Conservation (phyloP, 1,140 invertebrate species). For the Zeugodacus cucurbitae region DNA sequence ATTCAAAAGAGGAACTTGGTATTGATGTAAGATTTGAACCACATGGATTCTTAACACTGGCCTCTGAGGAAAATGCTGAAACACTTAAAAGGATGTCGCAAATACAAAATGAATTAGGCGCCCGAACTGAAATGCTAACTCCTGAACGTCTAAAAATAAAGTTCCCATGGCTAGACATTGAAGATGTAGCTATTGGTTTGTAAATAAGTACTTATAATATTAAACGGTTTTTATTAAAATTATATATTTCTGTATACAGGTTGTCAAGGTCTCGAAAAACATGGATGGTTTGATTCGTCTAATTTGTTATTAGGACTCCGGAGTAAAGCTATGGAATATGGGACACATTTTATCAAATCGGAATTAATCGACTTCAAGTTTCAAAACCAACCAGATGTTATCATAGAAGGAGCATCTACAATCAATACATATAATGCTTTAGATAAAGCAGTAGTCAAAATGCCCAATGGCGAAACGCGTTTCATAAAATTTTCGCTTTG, state of each 20-base stretch:
- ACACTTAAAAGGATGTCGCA: slow-evolving; percentile 79
- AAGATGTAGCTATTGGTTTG: slow-evolving; percentile 81
- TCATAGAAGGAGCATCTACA: not conserved
- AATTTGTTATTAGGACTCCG: slow-evolving; percentile 81
- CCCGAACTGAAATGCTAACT: slow-evolving; percentile 82
- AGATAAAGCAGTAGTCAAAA: slow-evolving; percentile 71
- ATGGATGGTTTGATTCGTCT: slow-evolving; percentile 92
- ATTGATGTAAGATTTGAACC: slow-evolving; percentile 88
- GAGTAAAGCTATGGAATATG: slow-evolving; percentile 80
- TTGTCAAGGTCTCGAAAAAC: slow-evolving; percentile 75
- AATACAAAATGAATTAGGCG: slow-evolving; percentile 85
- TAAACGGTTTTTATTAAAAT: not conserved
- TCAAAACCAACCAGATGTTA: slow-evolving; percentile 67
- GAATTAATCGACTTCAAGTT: slow-evolving; percentile 80
- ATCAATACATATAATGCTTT: slow-evolving; percentile 53
- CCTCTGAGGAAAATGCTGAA: slow-evolving; percentile 79
- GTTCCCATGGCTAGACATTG: slow-evolving; percentile 93
- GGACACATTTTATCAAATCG: slow-evolving; percentile 80
- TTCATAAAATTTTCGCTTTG: slow-evolving; percentile 77
- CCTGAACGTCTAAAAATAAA: slow-evolving; percentile 74
- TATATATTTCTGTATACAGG: slow-evolving; percentile 59
- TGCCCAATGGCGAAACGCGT: slow-evolving; percentile 72
- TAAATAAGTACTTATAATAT: slow-evolving; percentile 14
- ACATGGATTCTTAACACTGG: slow-evolving; percentile 88
- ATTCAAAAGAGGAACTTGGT: slow-evolving; percentile 79